phyloP scores from a whole-genome alignment of 2,888 invertebrate species.

The Dusona sp. region DNA sequence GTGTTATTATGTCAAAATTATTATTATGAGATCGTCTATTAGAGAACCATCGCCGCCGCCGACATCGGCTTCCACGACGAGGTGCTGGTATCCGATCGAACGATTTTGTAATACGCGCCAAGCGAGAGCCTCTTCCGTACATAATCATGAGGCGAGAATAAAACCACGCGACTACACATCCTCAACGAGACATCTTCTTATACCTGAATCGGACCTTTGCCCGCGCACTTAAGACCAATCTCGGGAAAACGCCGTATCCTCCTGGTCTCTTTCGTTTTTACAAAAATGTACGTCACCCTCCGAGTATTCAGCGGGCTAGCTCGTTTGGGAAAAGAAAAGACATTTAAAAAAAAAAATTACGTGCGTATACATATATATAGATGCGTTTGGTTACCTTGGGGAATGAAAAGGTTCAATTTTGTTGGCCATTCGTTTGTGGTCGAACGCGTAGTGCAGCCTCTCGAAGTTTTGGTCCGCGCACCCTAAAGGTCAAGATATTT shows the following conservation, averaged over 20 bases:
- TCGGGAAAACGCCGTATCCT: constrained; percentile 6
- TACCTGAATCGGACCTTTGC: constrained; percentile 37
- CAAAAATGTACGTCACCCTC: constrained; percentile 9
- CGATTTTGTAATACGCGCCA: constrained; percentile 74
- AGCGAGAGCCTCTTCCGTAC: constrained; percentile 23
- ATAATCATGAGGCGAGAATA: constrained; percentile 38
- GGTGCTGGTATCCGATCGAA: constrained; percentile 78
- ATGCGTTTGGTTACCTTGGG: background rate
- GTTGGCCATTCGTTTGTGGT: constrained; percentile 52
- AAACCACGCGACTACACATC: constrained; percentile 45
- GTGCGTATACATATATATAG: background rate
- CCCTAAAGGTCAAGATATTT: constrained; percentile 62
- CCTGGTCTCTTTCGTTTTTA: constrained; percentile 4
- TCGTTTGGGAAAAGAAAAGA: constrained; percentile 21
- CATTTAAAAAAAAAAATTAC: background rate
- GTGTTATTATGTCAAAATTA: constrained; percentile 81
- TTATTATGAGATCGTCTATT: constrained; percentile 79
- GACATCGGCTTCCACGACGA: constrained; percentile 53
- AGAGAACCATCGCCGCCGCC: constrained; percentile 54
- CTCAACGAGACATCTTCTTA: constrained; percentile 38
- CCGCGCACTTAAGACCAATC: constrained; percentile 16
- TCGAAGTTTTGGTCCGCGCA: constrained; percentile 42
- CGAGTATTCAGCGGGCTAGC: background rate
- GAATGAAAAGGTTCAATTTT: constrained; percentile 54
- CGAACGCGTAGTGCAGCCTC: constrained; percentile 26